Base-by-base conservation (phyloP, 2,113 vertebrate genomes). In the Phaetusa simplex region DNA sequence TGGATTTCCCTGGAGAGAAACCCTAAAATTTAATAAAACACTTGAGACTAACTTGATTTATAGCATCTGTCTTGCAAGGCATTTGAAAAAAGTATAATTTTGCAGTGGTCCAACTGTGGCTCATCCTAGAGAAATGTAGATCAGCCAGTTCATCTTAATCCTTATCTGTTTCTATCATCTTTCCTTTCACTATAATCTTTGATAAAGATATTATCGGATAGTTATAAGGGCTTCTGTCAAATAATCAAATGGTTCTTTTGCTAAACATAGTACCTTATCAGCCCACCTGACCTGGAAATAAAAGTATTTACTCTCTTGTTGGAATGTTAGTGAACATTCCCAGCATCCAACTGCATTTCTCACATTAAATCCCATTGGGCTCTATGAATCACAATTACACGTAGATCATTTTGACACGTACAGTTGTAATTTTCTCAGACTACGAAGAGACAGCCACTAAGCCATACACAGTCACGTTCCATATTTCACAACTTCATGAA, bases 31-130 rank as follows among this genome's bases (percentile, higher is more conserved):
- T 77, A 83, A 90, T 55, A 80, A 87, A 96, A 32, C 62, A 50
- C 90, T 82, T 10, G 50, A 94, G 79, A 93, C n/a, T 58, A 67
- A 79, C 32, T n/a, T 93, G 74, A 93, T 86, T 83, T 72, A 90
- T 49, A 80, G 74, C 67, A 65, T n/a, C 84, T 86, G 56, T 89
- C 74, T 52, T 34, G 61, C 61, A 74, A 12, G 26, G 36, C 49
- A 72, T 79, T 72, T 34, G 52, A 55, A 88, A 91, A 88, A 82
- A 49, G 36, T 8, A 4, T 0, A 27, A 24, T 61, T 80, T 93
- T 95, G 80, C 86, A 70, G 12, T 72, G 80, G 69, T 81, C 38
- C 17, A 58, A 3, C 29, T 36, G 78, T 65, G 84, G 61, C 52
- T 92, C 17, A 53, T 77, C 66, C 78, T 47, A 49, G 27, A 90